Base-by-base conservation (phyloP, 2,797 vertebrate genomes). In the Melanotaenia nigrans region DNA sequence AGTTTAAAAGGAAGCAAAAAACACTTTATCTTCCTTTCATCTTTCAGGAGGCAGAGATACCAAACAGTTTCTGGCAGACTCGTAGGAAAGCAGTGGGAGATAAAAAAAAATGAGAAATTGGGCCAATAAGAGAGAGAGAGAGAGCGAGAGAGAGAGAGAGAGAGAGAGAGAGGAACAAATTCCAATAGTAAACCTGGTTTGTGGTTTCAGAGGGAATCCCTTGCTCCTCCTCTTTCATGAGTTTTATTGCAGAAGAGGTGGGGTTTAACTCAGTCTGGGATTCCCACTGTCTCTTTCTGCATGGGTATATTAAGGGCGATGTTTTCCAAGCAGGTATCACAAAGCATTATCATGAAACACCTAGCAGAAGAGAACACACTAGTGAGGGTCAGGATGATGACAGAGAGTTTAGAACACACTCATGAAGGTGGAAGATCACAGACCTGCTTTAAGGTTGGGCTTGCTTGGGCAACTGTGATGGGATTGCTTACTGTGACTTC, bases 221-320 rank as follows among this genome's bases (percentile, higher is more conserved):
- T 90, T 1, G 0, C 4, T 33, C 20, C 35, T 76, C 10, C 73
- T 30, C 66, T 58, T 22, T 10, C 53, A 51, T 30, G 42, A 4
- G 4, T 68, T 78, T 63, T 65, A 77, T 61, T 38, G 14, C 35
- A 11, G 0, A 5, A 4, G 47, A 3, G 73, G 81, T 0, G 73
- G 77, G 40, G 30, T 7, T 24, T 18, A 38, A 7, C 24, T 3
- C 1, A 36, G 22, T 30, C 1, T 9, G 69, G 73, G 71, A 83
- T 87, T 87, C 77, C 81, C 80, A 70, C 57, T 63, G 49, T 77
- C 40, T 65, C 28, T 64, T 1, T 8, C 2, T 7, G 53, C 77
- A 89, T 90, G 85, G 89, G 87, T 88, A 88, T 89, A 90, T 86
- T 71, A 85, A 66, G 36, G 9, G 25, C 11, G 9, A 16, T 20